A percentile compares a stretch with the other conserved stretches of the same genome.
phyloP scores from a whole-genome alignment of 2,797 vertebrate genomes.

The Salmo trutta region DNA sequence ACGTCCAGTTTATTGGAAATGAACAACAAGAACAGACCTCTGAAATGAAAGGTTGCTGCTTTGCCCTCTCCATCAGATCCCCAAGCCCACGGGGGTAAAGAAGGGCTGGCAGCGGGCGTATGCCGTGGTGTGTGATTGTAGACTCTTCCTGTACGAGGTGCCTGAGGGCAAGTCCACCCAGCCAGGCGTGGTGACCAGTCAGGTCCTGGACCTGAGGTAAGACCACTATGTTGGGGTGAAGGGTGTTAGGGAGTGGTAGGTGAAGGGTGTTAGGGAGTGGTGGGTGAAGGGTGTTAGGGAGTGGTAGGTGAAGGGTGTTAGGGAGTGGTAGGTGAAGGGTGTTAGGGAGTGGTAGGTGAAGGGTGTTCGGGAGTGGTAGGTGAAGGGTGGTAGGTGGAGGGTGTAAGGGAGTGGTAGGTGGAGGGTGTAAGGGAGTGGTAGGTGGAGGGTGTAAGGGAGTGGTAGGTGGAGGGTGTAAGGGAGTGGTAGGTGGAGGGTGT shows the following conservation, averaged over 20 bases:
- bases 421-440: too few species aligned
- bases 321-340: too few species aligned
- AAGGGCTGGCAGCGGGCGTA: slow-evolving; percentile 96
- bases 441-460: too few species aligned
- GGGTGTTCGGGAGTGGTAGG: too few species aligned
- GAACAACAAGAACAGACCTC: background rate
- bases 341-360: too few species aligned
- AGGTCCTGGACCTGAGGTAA: slow-evolving; percentile 95
- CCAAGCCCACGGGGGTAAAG: slow-evolving; percentile 95
- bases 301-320: background rate
- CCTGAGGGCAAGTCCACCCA: slow-evolving; percentile 94
- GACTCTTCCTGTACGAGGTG: slow-evolving; percentile 93
- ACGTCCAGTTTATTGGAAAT: background rate
- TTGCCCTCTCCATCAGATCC: slow-evolving; percentile 76
- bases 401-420: too few species aligned
- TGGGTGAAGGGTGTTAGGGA: background rate
- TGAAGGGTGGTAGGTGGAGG: too few species aligned
- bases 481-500: too few species aligned
- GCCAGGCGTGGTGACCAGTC: slow-evolving; percentile 86
- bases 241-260: background rate
- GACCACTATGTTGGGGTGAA: background rate
- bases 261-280: background rate
- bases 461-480: too few species aligned
- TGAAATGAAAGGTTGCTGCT: background rate
- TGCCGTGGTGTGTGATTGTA: slow-evolving; percentile 94